phyloP scores from a whole-genome alignment of 2,797 vertebrate species.

The Alca torda region DNA sequence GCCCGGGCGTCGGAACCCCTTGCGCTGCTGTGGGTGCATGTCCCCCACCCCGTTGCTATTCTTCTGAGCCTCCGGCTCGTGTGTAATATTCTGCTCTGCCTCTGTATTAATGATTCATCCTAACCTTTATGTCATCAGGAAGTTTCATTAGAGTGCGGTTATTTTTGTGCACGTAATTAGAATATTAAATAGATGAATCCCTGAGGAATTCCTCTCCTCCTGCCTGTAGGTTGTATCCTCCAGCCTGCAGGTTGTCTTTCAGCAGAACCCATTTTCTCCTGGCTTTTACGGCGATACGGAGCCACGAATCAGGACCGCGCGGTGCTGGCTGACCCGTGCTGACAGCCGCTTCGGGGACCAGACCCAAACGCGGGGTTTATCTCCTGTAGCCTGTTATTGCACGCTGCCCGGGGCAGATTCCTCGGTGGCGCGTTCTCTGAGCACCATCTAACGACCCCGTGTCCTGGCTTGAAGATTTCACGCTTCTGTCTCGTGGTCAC shows the following conservation, averaged over 20 bases:
- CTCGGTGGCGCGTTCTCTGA: accelerated
- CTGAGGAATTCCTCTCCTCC: neutral
- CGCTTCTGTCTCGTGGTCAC: neutral
- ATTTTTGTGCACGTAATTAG: constrained; percentile 33
- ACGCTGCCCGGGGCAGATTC: neutral
- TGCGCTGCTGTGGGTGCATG: neutral
- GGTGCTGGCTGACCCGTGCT: neutral
- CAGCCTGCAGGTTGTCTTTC: neutral
- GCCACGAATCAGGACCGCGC: neutral
- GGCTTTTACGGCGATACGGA: accelerated
- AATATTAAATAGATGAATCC: neutral
- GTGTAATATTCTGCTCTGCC: neutral
- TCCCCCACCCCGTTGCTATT: neutral
- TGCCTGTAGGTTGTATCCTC: neutral
- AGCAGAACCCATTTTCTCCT: neutral
- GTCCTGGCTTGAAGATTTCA: neutral
- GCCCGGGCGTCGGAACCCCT: neutral
- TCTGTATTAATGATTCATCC: constrained; percentile 33
- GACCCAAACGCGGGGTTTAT: neutral
- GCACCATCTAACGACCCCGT: accelerated
- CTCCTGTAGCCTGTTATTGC: neutral
- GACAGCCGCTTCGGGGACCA: neutral
- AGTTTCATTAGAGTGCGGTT: constrained; percentile 23
- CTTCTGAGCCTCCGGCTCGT: neutral
- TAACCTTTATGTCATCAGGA: constrained; percentile 39